These are phyloP conservation scores for Cosmia trapezina DNA, from an alignment of 2,888 invertebrate genomes.

Conservation along the genomic window DNA sequence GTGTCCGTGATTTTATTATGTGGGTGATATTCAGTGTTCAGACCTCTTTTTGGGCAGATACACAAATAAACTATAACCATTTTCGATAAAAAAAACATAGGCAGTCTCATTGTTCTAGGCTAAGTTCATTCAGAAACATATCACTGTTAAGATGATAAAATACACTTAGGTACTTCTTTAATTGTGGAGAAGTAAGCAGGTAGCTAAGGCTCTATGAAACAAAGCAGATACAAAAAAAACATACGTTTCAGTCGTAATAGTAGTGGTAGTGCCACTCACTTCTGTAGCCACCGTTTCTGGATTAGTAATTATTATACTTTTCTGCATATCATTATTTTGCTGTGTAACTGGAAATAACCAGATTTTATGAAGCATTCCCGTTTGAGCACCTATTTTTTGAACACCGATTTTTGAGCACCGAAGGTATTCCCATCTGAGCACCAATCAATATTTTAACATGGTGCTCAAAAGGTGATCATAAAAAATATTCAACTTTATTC, in stretches of 20 bases:
- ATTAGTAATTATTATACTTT: background rate
- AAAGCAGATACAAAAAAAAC: background rate
- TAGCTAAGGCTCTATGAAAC: background rate
- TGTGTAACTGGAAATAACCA: conserved; percentile 37
- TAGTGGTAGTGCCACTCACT: conserved; percentile 18
- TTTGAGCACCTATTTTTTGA: too few relatives aligned
- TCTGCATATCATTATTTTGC: conserved; percentile 8
- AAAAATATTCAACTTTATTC: too few relatives aligned
- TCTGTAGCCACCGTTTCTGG: conserved; percentile 6
- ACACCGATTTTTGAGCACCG: too few relatives aligned
- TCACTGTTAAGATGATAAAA: background rate
- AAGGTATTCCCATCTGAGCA: too few relatives aligned
- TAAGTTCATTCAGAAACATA: background rate
- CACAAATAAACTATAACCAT: background rate
- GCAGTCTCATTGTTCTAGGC: background rate
- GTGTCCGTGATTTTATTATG: background rate
- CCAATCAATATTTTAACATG: too few relatives aligned
- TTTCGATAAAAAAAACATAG: background rate
- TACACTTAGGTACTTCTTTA: background rate
- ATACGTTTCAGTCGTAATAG: conserved; percentile 34
- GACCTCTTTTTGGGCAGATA: too few relatives aligned
- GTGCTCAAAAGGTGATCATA: too few relatives aligned
- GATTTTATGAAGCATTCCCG: too few relatives aligned
- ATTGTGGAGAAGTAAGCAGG: background rate
- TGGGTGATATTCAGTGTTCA: background rate